phyloP scores from a whole-genome alignment of 2,113 vertebrate species.

The Okapia johnstoni region DNA sequence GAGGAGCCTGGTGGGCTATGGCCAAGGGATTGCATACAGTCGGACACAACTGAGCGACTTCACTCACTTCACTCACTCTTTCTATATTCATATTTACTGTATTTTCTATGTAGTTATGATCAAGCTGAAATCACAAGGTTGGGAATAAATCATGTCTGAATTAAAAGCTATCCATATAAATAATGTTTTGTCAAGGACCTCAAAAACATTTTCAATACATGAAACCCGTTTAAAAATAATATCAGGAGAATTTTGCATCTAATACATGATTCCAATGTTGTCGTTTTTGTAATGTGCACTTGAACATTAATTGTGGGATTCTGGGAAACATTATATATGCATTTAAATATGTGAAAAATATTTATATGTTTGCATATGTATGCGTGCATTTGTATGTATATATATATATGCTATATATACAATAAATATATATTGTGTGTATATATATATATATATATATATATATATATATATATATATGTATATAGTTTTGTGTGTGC shows the following conservation, averaged over 20 bases:
- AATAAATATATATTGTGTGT: not conserved
- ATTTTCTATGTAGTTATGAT: not conserved
- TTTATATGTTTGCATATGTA: not conserved
- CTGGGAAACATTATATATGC: not conserved
- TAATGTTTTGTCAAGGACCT: not conserved
- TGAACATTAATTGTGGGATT: not conserved
- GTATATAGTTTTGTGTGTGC: not conserved
- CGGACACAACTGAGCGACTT: not conserved
- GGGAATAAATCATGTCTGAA: not conserved
- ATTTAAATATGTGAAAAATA: not conserved
- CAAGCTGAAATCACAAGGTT: not conserved
- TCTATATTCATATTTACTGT: not conserved
- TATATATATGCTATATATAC: not conserved
- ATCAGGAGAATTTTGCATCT: not conserved
- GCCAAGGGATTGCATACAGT: fast-evolving
- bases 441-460: not conserved
- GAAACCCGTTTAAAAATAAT: not conserved
- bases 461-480: not conserved
- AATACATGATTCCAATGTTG: not conserved
- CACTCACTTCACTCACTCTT: not conserved
- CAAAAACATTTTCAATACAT: not conserved
- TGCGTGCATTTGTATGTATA: not conserved
- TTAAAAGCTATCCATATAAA: not conserved
- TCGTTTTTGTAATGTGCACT: not conserved
- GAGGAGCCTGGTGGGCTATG: not conserved